Evolutionary conservation across 2,113 vertebrate species (phyloP).

Genomic region (Melanerpes aurifrons): DNA sequence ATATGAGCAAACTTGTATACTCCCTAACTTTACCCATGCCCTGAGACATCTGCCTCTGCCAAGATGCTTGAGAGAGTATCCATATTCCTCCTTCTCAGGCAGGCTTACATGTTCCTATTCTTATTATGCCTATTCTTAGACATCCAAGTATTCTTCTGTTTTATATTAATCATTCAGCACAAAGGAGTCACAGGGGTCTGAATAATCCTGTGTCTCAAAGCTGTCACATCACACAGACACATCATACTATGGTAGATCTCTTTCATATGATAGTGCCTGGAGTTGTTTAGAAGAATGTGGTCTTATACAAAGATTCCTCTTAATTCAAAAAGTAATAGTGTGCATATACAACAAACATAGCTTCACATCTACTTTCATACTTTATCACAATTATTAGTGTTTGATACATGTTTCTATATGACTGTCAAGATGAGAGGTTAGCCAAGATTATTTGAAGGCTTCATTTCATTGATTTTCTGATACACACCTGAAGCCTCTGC

Average conservation of each 20-base stretch:
- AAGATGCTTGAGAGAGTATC: neutral
- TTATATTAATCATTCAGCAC: neutral
- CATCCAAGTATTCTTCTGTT: neutral
- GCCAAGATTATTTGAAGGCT: neutral
- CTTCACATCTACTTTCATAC: neutral
- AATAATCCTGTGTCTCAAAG: neutral
- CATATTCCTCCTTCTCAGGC: neutral
- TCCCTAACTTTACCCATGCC: neutral
- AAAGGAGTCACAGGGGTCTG: neutral
- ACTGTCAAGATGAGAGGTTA: neutral
- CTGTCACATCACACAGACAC: neutral
- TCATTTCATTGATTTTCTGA: conserved; percentile 29
- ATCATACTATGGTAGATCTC: neutral
- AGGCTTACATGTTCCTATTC: neutral
- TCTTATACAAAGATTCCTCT: neutral
- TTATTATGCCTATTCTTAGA: neutral
- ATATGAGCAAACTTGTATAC: neutral
- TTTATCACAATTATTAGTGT: neutral
- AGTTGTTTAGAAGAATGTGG: neutral
- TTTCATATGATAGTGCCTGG: neutral
- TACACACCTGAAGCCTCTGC: neutral
- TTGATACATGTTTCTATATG: neutral
- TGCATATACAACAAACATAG: neutral
- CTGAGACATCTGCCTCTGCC: neutral
- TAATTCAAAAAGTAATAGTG: neutral